phyloP scores from a whole-genome alignment of 2,888 invertebrate genomes.

The Watsonalla cultraria region DNA sequence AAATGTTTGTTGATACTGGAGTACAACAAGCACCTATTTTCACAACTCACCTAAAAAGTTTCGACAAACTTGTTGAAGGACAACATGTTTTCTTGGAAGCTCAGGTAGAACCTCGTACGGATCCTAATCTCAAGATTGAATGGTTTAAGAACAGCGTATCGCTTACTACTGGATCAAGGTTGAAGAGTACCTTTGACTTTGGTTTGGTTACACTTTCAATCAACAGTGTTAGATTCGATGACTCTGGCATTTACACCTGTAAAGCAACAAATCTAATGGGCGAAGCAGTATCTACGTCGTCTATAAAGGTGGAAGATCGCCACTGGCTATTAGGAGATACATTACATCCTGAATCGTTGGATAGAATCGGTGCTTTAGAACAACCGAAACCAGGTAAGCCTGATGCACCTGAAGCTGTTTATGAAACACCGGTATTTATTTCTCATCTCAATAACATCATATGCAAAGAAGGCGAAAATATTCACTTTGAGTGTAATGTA shows the following conservation, averaged over 20 bases:
- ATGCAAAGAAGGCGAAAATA: constrained; percentile 91
- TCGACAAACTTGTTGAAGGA: constrained; percentile 90
- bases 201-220: constrained; percentile 96
- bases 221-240: constrained; percentile 91
- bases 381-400: constrained; percentile 83
- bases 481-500: constrained; percentile 94
- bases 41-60: constrained; percentile 92
- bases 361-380: constrained; percentile 91
- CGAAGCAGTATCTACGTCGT: constrained; percentile 95
- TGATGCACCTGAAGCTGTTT: constrained; percentile 86
- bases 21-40: constrained; percentile 97
- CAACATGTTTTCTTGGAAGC: constrained; percentile 93
- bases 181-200: constrained; percentile 97
- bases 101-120: constrained; percentile 93
- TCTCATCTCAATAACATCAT: constrained; percentile 94
- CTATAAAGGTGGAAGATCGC: constrained; percentile 91
- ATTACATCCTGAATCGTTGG: constrained; percentile 92
- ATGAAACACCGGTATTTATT: constrained; percentile 92
- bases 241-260: constrained; percentile 97
- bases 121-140: constrained; percentile 91
- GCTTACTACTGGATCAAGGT: constrained; percentile 91
- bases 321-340: constrained; percentile 93
- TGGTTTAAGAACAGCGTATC: constrained; percentile 96
- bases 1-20: constrained; percentile 90
- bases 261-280: constrained; percentile 95